These are phyloP conservation scores for Takifugu rubripes DNA, from an alignment of 2,797 vertebrate genomes.

Conservation along the genomic window DNA sequence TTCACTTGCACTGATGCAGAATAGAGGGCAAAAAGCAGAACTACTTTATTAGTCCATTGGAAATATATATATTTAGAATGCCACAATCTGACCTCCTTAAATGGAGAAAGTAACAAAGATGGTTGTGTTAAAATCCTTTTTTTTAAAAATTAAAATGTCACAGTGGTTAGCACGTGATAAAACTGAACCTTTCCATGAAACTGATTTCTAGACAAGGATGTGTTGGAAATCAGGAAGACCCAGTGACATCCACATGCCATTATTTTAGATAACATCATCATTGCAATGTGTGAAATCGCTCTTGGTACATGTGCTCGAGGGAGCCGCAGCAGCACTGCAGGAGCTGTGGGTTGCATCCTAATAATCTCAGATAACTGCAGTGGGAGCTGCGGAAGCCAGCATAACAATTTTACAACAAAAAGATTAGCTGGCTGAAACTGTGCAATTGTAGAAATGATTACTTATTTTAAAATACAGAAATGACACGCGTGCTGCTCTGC, in stretches of 20 bases:
- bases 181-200: not conserved
- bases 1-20: no score
- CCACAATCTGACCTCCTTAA: not conserved
- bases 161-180: constrained; percentile 2
- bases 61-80: no score
- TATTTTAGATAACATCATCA: no score
- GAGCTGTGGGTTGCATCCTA: constrained; percentile 56
- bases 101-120: no score
- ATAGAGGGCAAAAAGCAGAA: no score
- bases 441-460: no score
- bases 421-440: constrained; percentile 5
- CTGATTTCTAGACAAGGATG: not conserved
- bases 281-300: not conserved
- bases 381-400: constrained; percentile 31
- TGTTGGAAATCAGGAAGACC: not conserved
- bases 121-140: no score
- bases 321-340: constrained; percentile 40
- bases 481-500: not conserved
- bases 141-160: not conserved
- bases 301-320: constrained; percentile 14
- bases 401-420: constrained; percentile 27
- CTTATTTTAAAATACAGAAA: no score
- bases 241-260: no score
- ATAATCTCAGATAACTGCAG: constrained; percentile 48
- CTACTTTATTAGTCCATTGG: no score